Evolutionary conservation across 2,113 vertebrate genomes (phyloP).

Genomic region (Varanus salvator): DNA sequence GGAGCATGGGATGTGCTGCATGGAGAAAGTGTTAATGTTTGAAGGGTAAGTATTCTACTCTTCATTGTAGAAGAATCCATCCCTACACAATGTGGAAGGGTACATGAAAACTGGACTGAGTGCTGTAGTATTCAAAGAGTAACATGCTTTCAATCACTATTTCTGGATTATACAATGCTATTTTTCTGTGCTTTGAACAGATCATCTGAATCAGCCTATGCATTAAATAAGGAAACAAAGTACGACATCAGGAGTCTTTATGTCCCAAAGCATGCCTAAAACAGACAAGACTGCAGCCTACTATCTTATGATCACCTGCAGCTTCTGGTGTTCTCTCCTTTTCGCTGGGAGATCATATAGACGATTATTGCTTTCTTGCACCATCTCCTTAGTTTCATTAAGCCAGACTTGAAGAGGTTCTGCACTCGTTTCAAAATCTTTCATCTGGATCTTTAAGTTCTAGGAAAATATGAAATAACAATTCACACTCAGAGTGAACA

Average conservation of each 20-base stretch:
- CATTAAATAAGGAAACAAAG: slow-evolving; percentile 34
- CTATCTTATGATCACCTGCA: slow-evolving; percentile 83
- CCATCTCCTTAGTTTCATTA: slow-evolving; percentile 83
- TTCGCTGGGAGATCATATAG: slow-evolving; percentile 93
- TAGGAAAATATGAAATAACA: slow-evolving; percentile 56
- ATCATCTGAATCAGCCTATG: background rate
- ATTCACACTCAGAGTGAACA: background rate
- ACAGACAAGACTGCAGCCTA: background rate
- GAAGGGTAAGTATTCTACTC: background rate
- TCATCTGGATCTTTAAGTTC: slow-evolving; percentile 94
- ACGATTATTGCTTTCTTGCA: slow-evolving; percentile 88
- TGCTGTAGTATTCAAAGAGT: background rate
- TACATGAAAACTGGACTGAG: background rate
- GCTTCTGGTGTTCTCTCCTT: slow-evolving; percentile 89
- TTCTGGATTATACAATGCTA: background rate
- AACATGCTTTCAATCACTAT: background rate
- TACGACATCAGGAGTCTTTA: background rate
- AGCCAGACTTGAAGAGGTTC: slow-evolving; percentile 94
- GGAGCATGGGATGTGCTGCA: background rate
- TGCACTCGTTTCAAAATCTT: slow-evolving; percentile 90
- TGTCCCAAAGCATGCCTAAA: slow-evolving; percentile 33
- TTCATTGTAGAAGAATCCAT: background rate
- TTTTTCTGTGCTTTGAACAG: background rate
- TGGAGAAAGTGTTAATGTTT: background rate
- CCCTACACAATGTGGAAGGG: background rate